These are phyloP conservation scores for Remorina albescens DNA, from an alignment of 2,797 vertebrate genomes.

Conservation along the genomic window DNA sequence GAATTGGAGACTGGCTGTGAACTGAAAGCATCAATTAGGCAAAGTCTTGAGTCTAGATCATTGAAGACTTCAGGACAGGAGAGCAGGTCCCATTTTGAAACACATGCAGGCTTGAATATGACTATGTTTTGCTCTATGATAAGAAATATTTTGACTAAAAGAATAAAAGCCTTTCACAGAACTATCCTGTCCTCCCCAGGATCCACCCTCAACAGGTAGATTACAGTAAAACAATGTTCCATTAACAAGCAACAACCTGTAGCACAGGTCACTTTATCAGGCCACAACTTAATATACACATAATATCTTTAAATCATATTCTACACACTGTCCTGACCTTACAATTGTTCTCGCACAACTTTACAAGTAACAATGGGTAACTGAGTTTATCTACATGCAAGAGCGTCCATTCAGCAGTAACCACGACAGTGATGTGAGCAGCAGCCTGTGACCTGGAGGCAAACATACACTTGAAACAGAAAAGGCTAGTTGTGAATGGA, in stretches of 20 bases:
- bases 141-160: constrained; percentile 32
- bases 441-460: constrained; percentile 45
- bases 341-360: constrained; percentile 25
- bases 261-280: constrained; percentile 48
- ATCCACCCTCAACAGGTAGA: constrained; percentile 6
- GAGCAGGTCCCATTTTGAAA: constrained; percentile 4
- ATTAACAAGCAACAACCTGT: constrained; percentile 41
- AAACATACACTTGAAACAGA: constrained; percentile 28
- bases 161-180: constrained; percentile 38
- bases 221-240: constrained; percentile 46
- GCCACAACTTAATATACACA: constrained; percentile 61
- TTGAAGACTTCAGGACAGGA: not conserved
- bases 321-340: constrained; percentile 30
- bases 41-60: constrained; percentile 9
- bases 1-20: constrained; percentile 54
- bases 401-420: constrained; percentile 54
- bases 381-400: constrained; percentile 58
- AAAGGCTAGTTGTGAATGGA: constrained; percentile 1
- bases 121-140: constrained; percentile 43
- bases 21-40: constrained; percentile 44
- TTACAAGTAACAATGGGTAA: constrained; percentile 46
- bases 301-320: constrained; percentile 17
- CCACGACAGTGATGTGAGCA: constrained; percentile 45
- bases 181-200: constrained; percentile 3
- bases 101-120: constrained; percentile 13